phyloP scores from a whole-genome alignment of 2,888 invertebrate species.

The Neoaliturus tenellus region DNA sequence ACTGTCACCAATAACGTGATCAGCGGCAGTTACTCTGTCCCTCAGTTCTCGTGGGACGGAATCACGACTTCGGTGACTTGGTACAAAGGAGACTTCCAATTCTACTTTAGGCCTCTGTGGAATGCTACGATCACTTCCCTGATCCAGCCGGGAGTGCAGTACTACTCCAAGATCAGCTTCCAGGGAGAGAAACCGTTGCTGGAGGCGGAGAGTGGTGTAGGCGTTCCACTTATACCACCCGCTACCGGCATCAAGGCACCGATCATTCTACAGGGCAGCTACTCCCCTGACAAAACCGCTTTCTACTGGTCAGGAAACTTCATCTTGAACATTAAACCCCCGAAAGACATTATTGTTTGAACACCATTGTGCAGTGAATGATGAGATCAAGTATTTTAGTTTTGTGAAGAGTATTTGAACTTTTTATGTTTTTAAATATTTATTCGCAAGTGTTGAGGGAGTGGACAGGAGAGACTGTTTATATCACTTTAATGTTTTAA shows the following conservation, averaged over 20 bases:
- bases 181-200: constrained; percentile 37
- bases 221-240: not conserved
- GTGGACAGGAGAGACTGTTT: no score
- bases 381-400: no score
- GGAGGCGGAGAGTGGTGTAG: not conserved
- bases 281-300: constrained; percentile 55
- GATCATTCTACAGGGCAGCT: constrained; percentile 60
- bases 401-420: no score
- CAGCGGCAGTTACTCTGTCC: constrained; percentile 54
- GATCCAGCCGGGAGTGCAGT: constrained; percentile 62
- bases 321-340: constrained; percentile 37
- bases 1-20: constrained; percentile 5
- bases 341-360: no score
- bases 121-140: constrained; percentile 60
- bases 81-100: constrained; percentile 62
- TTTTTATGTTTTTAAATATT: no score
- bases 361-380: no score
- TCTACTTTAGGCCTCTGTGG: constrained; percentile 60
- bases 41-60: constrained; percentile 61
- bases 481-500: no score
- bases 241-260: constrained; percentile 51
- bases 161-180: constrained; percentile 61
- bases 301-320: constrained; percentile 62
- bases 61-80: constrained; percentile 60
- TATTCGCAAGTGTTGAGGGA: no score